Conservation (phyloP, 2,888 invertebrate species). For the Pseudolycoriella hygida region DNA sequence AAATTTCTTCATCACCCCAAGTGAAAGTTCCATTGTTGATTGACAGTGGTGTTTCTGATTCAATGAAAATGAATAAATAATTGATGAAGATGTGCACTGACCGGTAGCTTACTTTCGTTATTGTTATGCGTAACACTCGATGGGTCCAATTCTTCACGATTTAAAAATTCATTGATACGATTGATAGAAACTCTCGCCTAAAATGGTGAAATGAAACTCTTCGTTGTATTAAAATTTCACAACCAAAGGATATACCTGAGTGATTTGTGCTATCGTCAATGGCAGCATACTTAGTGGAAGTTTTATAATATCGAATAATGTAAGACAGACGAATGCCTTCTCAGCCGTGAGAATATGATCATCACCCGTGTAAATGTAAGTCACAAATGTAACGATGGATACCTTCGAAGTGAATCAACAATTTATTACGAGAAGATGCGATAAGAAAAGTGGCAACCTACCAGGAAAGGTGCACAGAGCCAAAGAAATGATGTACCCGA, state of each 20-base stretch:
- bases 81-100: no score
- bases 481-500: slow-evolving; percentile 37
- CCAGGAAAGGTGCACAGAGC: slow-evolving; percentile 42
- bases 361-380: slow-evolving; percentile 51
- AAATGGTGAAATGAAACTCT: slow-evolving; percentile 16
- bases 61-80: no score
- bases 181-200: slow-evolving; percentile 80
- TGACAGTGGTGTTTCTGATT: not conserved
- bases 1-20: slow-evolving; percentile 47
- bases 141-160: slow-evolving; percentile 73
- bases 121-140: slow-evolving; percentile 56
- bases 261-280: slow-evolving; percentile 61
- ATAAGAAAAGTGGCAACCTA: slow-evolving; percentile 16
- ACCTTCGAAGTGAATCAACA: slow-evolving; percentile 38
- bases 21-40: slow-evolving; percentile 29
- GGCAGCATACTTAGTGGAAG: slow-evolving; percentile 72
- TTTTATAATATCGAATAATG: slow-evolving; percentile 74
- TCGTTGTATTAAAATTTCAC: not conserved
- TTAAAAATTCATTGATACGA: slow-evolving; percentile 84
- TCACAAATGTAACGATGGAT: slow-evolving; percentile 66
- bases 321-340: slow-evolving; percentile 72
- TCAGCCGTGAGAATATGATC: slow-evolving; percentile 59
- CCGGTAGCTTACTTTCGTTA: slow-evolving; percentile 51
- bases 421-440: slow-evolving; percentile 7
- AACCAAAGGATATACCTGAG: slow-evolving; percentile 52